Evolutionary conservation across 2,888 invertebrate genomes (phyloP).

Genomic region (Bibio marci): DNA sequence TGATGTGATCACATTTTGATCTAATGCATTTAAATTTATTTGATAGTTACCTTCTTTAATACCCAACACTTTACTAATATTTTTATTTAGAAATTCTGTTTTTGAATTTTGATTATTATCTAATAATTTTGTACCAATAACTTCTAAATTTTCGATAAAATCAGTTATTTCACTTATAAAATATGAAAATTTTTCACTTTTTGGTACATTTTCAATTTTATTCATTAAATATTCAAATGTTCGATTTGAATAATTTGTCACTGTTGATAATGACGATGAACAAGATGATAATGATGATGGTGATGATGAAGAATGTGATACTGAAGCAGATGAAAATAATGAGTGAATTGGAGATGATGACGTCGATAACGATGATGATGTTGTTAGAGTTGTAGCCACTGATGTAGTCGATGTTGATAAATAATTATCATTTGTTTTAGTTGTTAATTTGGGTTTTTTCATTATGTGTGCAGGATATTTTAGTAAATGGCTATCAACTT

Average conservation of each 20-base stretch:
- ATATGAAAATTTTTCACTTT: constrained; percentile 24
- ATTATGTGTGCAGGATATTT: constrained; percentile 22
- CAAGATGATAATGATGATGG: no score
- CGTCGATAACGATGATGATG: no score
- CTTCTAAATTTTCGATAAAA: constrained; percentile 23
- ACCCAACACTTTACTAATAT: neutral
- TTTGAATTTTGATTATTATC: constrained; percentile 16
- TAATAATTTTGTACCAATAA: constrained; percentile 22
- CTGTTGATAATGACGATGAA: neutral
- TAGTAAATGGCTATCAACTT: constrained; percentile 21
- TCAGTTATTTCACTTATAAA: constrained; percentile 25
- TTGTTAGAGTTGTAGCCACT: no score
- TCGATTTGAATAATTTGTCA: no score
- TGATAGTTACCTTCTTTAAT: constrained; percentile 1
- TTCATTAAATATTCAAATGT: constrained; percentile 3
- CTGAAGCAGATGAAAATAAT: no score
- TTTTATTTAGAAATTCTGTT: neutral
- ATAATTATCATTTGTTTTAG: no score
- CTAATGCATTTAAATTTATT: neutral
- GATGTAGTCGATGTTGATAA: no score
- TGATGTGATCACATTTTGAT: neutral
- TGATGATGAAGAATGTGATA: no score
- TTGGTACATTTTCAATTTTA: neutral
- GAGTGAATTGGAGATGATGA: no score
- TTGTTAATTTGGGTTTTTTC: constrained; percentile 5